Evolutionary conservation across 2,888 invertebrate genomes (phyloP).

Genomic region (Azorinus chamasolen): DNA sequence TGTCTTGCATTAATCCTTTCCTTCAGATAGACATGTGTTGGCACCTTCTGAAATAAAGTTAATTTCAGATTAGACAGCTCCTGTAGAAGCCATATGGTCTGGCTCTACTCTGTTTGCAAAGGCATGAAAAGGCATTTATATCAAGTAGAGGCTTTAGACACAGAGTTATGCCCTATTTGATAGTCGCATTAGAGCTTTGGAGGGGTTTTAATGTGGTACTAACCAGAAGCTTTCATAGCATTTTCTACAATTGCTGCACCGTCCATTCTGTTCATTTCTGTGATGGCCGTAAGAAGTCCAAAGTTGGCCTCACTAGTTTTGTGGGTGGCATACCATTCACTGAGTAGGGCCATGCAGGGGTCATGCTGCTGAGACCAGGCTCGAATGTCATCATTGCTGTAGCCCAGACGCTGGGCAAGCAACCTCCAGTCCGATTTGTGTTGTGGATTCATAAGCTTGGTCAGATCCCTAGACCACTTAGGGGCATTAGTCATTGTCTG

Average conservation of each 20-base stretch:
- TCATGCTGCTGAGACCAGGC: slow-evolving; percentile 83
- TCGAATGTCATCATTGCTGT: slow-evolving; percentile 82
- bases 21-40: neutral
- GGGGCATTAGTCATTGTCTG: slow-evolving; percentile 85
- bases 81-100: too few species aligned
- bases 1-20: too few species aligned
- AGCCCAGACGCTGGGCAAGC: slow-evolving; percentile 82
- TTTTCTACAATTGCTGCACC: slow-evolving; percentile 82
- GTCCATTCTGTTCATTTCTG: slow-evolving; percentile 83
- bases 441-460: slow-evolving; percentile 80
- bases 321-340: slow-evolving; percentile 84
- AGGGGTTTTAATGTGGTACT: too few species aligned
- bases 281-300: slow-evolving; percentile 80
- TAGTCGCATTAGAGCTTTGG: too few species aligned
- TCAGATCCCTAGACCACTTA: slow-evolving; percentile 82
- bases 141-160: neutral
- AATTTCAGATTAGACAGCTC: too few species aligned
- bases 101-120: too few species aligned
- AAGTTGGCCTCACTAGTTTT: slow-evolving; percentile 81
- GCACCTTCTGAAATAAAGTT: neutral
- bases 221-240: slow-evolving; percentile 81
- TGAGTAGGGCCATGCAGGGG: slow-evolving; percentile 84
- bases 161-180: too few species aligned
- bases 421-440: slow-evolving; percentile 83
- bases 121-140: too few species aligned